These are phyloP conservation scores for Drosophila koepferae DNA, from an alignment of 2,888 invertebrate genomes.

Conservation along the genomic window DNA sequence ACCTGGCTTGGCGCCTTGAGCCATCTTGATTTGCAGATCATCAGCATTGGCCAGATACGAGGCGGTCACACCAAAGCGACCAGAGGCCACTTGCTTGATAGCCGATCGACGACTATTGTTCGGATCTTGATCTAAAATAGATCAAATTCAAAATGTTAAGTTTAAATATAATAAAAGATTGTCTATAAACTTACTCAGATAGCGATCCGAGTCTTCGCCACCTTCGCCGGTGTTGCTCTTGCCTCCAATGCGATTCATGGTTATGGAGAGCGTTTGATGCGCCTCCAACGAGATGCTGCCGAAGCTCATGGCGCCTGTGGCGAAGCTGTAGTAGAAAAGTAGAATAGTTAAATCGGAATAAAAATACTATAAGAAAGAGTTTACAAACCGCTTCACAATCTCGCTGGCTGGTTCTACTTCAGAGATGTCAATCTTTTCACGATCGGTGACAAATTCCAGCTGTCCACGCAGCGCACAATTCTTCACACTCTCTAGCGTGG, in stretches of 20 bases:
- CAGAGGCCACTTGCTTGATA: conserved; percentile 99
- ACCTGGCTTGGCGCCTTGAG: conserved; percentile 99
- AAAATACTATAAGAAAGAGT: neutral
- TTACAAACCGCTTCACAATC: conserved; percentile 96
- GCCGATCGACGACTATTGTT: conserved; percentile 94
- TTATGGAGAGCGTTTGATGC: conserved; percentile 96
- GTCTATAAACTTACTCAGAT: conserved; percentile 86
- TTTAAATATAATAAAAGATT: neutral
- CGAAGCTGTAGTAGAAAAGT: conserved; percentile 74
- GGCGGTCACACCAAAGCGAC: conserved; percentile 98
- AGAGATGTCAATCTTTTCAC: conserved; percentile 91
- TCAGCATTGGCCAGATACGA: conserved; percentile 98
- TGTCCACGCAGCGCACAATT: conserved; percentile 97
- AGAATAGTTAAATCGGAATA: neutral
- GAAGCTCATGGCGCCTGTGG: conserved; percentile 96
- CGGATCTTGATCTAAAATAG: conserved; percentile 88
- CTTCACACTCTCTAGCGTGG: conserved; percentile 93
- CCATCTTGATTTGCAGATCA: conserved; percentile 99
- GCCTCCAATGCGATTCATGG: conserved; percentile 98
- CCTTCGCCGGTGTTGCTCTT: conserved; percentile 99
- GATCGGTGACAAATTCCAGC: conserved; percentile 92
- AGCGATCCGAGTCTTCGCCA: conserved; percentile 93
- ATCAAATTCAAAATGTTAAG: neutral
- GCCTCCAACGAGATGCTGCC: conserved; percentile 98
- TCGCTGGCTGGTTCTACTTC: conserved; percentile 97